phyloP scores from a whole-genome alignment of 2,113 vertebrate genomes.

The Paracanthobrama guichenoti region DNA sequence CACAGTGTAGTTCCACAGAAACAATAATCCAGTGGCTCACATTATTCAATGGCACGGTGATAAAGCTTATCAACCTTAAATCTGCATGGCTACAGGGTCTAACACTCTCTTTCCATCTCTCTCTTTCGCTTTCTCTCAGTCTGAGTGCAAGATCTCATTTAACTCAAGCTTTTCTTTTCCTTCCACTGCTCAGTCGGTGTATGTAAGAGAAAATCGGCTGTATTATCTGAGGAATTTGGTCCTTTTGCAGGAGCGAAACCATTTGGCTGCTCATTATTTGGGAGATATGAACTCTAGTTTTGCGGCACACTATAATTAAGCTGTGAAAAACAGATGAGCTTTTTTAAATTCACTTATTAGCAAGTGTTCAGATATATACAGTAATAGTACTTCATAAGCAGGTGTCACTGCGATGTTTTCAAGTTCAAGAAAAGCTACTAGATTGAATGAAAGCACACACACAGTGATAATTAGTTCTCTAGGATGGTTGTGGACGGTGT shows the following conservation, averaged over 20 bases:
- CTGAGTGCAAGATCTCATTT: background rate
- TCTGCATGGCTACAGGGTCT: constrained; percentile 36
- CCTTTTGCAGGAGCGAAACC: background rate
- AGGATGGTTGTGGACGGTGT: constrained; percentile 31
- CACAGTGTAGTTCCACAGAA: constrained; percentile 26
- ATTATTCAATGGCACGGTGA: constrained; percentile 36
- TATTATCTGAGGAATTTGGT: background rate
- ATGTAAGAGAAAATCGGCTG: background rate
- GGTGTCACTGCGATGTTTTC: constrained; percentile 1
- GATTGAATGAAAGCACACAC: constrained; percentile 24
- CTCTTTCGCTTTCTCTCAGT: background rate
- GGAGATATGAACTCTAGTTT: constrained; percentile 15
- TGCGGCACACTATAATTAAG: background rate
- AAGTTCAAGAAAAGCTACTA: constrained; percentile 28
- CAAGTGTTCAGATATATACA: background rate
- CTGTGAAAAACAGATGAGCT: constrained; percentile 8
- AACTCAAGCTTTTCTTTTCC: constrained; percentile 8
- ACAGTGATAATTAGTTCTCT: constrained; percentile 43
- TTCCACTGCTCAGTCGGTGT: background rate
- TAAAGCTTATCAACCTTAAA: constrained; percentile 41
- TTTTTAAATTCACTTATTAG: background rate
- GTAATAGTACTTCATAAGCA: background rate
- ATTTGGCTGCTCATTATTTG: constrained; percentile 5
- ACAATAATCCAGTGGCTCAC: constrained; percentile 12
- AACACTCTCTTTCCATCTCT: constrained; percentile 5